Conservation (phyloP, 2,888 invertebrate species). For the Callinectes sapidus region DNA sequence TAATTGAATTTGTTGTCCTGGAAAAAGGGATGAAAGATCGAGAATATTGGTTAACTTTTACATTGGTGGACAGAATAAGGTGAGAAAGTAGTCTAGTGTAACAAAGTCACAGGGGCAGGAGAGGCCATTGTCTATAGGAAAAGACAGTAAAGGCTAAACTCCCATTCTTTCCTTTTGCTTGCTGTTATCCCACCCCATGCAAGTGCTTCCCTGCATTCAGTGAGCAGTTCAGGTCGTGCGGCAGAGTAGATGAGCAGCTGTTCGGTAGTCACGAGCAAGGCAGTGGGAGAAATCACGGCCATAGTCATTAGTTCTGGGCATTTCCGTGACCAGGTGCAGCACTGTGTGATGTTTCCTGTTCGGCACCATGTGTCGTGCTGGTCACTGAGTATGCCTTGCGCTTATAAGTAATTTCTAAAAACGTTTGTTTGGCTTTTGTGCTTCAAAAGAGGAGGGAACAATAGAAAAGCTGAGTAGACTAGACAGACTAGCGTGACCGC, state of each 20-base stretch:
- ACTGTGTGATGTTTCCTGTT: not conserved
- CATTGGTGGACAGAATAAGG: too few species aligned
- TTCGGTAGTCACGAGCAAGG: not conserved
- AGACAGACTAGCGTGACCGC: too few species aligned
- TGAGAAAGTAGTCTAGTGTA: too few species aligned
- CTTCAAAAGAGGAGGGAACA: too few species aligned
- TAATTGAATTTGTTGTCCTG: not conserved
- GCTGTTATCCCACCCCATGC: not conserved
- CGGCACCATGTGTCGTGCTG: not conserved
- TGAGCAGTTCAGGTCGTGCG: not conserved
- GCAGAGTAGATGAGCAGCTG: not conserved
- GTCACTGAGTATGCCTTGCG: not conserved
- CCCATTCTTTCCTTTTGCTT: not conserved
- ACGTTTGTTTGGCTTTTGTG: not conserved
- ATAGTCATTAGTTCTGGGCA: not conserved
- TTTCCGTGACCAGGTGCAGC: not conserved
- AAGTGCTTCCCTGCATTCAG: not conserved
- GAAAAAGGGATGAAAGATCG: too few species aligned
- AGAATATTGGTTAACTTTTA: too few species aligned
- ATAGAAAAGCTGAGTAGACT: too few species aligned
- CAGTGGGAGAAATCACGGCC: not conserved
- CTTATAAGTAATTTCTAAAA: not conserved
- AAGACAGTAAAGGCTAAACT: not conserved
- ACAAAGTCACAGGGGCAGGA: too few species aligned
- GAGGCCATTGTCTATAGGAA: not conserved